Conservation (phyloP, 2,888 invertebrate species). For the Arctia plantaginis region DNA sequence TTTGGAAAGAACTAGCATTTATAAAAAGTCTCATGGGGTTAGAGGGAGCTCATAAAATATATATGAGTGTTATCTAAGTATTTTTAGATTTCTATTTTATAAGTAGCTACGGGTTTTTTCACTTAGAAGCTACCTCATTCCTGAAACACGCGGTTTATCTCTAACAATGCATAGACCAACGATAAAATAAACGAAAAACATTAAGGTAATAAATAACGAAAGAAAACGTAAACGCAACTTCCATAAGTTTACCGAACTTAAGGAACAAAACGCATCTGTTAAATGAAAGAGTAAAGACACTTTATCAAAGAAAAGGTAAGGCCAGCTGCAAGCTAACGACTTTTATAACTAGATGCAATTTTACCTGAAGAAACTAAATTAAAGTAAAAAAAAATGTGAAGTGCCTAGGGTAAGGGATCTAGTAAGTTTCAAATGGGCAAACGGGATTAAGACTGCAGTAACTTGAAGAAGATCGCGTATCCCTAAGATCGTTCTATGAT, state of each 20-base stretch:
- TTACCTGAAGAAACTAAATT: too few relatives aligned
- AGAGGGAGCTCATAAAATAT: too few relatives aligned
- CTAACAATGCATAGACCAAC: neutral
- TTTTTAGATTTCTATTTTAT: neutral
- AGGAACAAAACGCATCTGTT: conserved; percentile 3
- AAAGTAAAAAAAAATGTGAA: too few relatives aligned
- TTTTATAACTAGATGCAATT: neutral
- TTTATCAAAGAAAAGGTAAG: neutral
- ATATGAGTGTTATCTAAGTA: too few relatives aligned
- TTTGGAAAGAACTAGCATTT: neutral
- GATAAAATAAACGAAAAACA: neutral
- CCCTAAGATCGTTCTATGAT: too few relatives aligned
- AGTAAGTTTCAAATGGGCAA: too few relatives aligned
- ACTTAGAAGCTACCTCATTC: neutral
- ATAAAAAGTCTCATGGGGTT: too few relatives aligned
- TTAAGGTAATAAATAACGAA: neutral
- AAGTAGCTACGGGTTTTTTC: neutral
- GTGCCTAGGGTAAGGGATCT: too few relatives aligned
- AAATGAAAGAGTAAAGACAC: neutral
- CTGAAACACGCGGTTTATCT: neutral
- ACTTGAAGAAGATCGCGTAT: too few relatives aligned
- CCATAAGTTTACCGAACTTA: neutral
- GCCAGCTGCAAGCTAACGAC: neutral
- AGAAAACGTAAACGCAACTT: neutral
- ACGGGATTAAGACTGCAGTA: too few relatives aligned